Evolutionary conservation across 2,113 vertebrate species (phyloP).

Genomic region (Ctenodactylus gundi): DNA sequence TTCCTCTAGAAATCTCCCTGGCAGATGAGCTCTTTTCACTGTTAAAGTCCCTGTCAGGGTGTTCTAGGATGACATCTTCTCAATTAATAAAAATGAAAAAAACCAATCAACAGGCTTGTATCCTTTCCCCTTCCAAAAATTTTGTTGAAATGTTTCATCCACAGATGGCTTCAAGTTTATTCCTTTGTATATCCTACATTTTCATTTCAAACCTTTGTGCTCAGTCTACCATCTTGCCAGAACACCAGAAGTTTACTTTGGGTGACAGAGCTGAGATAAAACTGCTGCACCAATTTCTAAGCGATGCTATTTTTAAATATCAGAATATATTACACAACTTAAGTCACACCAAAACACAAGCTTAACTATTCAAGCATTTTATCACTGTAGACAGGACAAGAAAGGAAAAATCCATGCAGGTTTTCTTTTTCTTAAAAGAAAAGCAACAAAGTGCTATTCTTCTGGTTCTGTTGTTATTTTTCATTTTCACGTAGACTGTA

Average conservation of each 20-base stretch:
- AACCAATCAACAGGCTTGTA: background rate
- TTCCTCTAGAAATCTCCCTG: background rate
- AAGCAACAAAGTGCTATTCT: conserved; percentile 40
- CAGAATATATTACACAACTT: conserved; percentile 40
- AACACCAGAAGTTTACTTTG: conserved; percentile 55
- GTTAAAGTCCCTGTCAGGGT: background rate
- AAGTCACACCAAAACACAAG: conserved; percentile 40
- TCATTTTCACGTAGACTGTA: conserved; percentile 65
- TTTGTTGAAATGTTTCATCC: background rate
- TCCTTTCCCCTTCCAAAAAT: conserved; percentile 34
- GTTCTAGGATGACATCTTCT: background rate
- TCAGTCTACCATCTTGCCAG: conserved; percentile 45
- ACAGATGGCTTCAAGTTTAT: background rate
- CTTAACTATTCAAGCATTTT: conserved; percentile 54
- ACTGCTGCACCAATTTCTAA: conserved; percentile 5
- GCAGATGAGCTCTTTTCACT: background rate
- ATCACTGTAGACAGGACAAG: conserved; percentile 38
- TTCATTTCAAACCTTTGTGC: conserved; percentile 41
- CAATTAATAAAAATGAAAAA: background rate
- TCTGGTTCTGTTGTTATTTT: conserved; percentile 61
- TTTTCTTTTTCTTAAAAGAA: conserved; percentile 40
- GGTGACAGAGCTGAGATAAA: conserved; percentile 55
- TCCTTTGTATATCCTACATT: conserved; percentile 38
- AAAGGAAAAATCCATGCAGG: conserved; percentile 34
- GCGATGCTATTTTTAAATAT: conserved; percentile 53